A percentile compares a stretch with the other conserved stretches of the same genome.
Conservation (phyloP, 2,888 invertebrate species). For the Eueremaeus valkanovi region DNA sequence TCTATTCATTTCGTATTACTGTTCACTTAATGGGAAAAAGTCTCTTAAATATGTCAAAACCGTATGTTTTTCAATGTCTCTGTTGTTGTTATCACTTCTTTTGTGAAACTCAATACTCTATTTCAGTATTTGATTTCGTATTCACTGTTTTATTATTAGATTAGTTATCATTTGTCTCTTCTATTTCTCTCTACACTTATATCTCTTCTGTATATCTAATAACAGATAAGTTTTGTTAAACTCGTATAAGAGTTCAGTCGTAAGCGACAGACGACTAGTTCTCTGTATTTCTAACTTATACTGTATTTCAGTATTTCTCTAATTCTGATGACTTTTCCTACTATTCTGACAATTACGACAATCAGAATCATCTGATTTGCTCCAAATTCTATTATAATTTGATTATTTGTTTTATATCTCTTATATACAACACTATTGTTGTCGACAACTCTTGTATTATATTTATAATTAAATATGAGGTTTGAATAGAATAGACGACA, state of each 20-base stretch:
- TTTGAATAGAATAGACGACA: too few relatives aligned
- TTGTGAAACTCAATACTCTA: neutral
- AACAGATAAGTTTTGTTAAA: neutral
- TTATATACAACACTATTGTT: neutral
- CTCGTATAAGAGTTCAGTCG: neutral
- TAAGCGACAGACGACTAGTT: too few relatives aligned
- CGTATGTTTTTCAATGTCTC: conserved; percentile 11
- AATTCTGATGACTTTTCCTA: too few relatives aligned
- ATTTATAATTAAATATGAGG: too few relatives aligned
- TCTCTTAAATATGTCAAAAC: neutral
- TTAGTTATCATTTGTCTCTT: conserved; percentile 12
- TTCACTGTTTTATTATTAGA: neutral
- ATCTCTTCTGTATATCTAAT: neutral
- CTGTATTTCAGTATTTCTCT: too few relatives aligned
- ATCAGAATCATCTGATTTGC: neutral
- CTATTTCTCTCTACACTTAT: neutral
- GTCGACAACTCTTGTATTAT: neutral
- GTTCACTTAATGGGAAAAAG: neutral
- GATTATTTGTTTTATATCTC: neutral
- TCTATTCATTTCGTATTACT: neutral
- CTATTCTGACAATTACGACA: too few relatives aligned
- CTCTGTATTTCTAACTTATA: too few relatives aligned
- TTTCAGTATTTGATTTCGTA: neutral
- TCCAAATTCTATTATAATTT: neutral
- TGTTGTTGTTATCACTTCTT: neutral